Percentiles rank a stretch among this genome's conserved stretches.
These are phyloP conservation scores for Nesogale talazaci DNA, from an alignment of 2,113 vertebrate species.

Conservation along the genomic window DNA sequence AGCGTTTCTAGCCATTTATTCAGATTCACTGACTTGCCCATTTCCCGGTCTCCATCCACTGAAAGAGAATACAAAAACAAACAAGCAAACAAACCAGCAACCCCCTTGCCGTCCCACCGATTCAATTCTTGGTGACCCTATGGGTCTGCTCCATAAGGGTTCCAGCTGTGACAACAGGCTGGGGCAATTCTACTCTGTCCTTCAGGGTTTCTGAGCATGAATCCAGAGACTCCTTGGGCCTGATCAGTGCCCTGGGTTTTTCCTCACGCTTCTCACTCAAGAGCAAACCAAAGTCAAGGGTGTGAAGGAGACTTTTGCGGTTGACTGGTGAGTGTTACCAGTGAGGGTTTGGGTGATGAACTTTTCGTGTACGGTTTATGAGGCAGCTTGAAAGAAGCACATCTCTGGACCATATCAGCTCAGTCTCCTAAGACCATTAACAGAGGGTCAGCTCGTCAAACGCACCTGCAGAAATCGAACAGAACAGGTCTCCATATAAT, in stretches of 20 bases:
- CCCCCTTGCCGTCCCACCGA: not conserved
- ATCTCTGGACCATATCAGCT: slow-evolving; percentile 57
- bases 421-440: slow-evolving; percentile 15
- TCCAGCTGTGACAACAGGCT: not conserved
- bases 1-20: not conserved
- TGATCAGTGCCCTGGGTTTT: slow-evolving; percentile 51
- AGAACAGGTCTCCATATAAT: slow-evolving; percentile 5
- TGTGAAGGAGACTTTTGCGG: slow-evolving; percentile 47
- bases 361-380: slow-evolving; percentile 73
- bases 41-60: not conserved
- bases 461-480: slow-evolving; percentile 29
- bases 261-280: slow-evolving; percentile 67
- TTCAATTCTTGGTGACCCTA: not conserved
- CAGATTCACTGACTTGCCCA: not conserved
- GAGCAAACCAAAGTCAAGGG: slow-evolving; percentile 36
- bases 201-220: not conserved
- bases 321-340: slow-evolving; percentile 52
- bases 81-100: too few species aligned
- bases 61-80: not conserved
- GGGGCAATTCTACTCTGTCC: not conserved
- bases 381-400: slow-evolving; percentile 70
- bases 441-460: slow-evolving; percentile 61
- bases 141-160: not conserved
- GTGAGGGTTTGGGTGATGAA: slow-evolving; percentile 24
- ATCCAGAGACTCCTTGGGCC: not conserved